A percentile compares a stretch with the other conserved stretches of the same genome.
phyloP scores from a whole-genome alignment of 35 echinoderm and acorn worm genomes.

The Diadema setosum region DNA sequence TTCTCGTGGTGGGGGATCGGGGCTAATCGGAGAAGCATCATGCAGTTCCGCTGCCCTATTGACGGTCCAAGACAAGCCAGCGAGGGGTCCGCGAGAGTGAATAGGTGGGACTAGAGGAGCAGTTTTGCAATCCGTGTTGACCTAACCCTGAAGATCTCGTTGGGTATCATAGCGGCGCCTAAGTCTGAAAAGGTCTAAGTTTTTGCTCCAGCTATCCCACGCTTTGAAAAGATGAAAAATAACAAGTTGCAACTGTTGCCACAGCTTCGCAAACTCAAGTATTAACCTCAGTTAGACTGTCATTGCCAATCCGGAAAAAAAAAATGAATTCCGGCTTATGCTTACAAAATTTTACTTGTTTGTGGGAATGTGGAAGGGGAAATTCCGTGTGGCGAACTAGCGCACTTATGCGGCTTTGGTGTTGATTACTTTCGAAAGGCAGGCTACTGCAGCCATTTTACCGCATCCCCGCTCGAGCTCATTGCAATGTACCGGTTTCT shows the following conservation, averaged over 20 bases:
- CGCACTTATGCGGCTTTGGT: too few species aligned
- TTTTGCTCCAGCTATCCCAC: neutral
- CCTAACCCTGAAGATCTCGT: neutral
- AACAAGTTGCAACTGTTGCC: neutral
- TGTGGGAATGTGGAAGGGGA: too few species aligned
- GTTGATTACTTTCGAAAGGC: too few species aligned
- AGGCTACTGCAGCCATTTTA: too few species aligned
- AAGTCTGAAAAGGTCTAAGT: neutral
- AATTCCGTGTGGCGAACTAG: too few species aligned
- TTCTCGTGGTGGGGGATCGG: neutral
- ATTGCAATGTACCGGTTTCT: too few species aligned
- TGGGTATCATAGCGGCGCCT: neutral
- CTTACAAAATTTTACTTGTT: too few species aligned
- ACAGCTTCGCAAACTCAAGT: neutral
- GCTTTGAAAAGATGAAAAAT: neutral
- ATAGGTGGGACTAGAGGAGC: neutral
- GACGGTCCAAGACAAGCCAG: neutral
- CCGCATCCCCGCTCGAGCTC: too few species aligned
- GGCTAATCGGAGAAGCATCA: slow-evolving; percentile 6
- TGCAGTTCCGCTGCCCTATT: slow-evolving; percentile 15
- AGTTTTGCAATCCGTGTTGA: neutral
- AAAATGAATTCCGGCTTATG: too few species aligned
- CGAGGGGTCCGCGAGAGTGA: neutral
- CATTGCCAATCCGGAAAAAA: too few species aligned
- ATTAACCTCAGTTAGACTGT: too few species aligned